Base-by-base conservation (phyloP, 2,888 invertebrate species). In the Amaurobius ferox region DNA sequence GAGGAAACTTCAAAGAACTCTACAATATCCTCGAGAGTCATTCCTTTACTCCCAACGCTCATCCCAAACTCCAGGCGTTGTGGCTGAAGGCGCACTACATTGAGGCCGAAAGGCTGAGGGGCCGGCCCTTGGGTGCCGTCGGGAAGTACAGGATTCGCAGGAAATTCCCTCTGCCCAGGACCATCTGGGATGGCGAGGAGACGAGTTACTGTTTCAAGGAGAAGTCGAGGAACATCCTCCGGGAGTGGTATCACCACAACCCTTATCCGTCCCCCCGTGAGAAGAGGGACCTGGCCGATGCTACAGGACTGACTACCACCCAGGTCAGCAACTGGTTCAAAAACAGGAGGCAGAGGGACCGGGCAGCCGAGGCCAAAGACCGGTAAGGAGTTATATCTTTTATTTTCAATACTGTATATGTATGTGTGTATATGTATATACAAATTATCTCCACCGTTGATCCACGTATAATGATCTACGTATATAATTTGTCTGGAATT, bases 211-310 rank as follows among this genome's bases (percentile, higher is more conserved):
- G 97, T 92, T 98, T 97, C 92, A 98, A 98, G 90, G 93, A 99
- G 93, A 93, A 98, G 89, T 99, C 99, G 91, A 93, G 99, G 89
- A 97, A 97, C 90, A 93, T 98, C 89, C 93, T 99, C 89, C 93
- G 99, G 88, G 99, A 99, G 93, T 99, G 98, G 98, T 99, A 99
- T 92, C 94, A 98, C 79, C 97, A 98, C 92, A 98, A 97, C 92
- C 96, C 97, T 16, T 97, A 97, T 92, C 97, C 97, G 79, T 97
- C 97, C 92, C 97, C 97, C 55, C 95, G 96, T 88, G 97, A 97
- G 93, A 97, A 97, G 92, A 93, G 96, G 89, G 97, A 97, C 92
- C 92, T 98, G 90, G 97, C 97, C 30, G 95, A 95, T 90, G 96
- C 96, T 77, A 98, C 97, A 68, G 97, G 97, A 39, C 93, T 97